Percentiles rank a stretch among this genome's conserved stretches.
phyloP scores from a whole-genome alignment of 2,888 invertebrate genomes.

The Halictus ligatus region DNA sequence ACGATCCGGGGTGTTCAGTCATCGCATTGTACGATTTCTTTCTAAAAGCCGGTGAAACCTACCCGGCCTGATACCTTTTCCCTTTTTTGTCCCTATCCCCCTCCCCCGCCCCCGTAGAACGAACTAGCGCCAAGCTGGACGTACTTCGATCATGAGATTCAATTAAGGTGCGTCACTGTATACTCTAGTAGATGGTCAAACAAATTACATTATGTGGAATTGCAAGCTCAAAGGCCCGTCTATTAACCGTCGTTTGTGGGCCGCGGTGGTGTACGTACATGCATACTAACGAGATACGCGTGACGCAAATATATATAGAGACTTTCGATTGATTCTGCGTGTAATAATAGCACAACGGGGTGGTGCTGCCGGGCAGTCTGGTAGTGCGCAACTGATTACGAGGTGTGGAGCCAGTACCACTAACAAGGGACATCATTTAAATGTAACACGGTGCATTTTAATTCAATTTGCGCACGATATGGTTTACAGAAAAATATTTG shows the following conservation, averaged over 20 bases:
- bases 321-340: constrained; percentile 72
- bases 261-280: constrained; percentile 35
- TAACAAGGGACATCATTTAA: constrained; percentile 2
- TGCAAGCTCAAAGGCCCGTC: constrained; percentile 61
- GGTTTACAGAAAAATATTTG: neutral
- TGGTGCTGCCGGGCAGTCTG: constrained; percentile 71
- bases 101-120: neutral
- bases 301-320: constrained; percentile 65
- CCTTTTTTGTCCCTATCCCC: neutral
- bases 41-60: neutral
- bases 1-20: neutral
- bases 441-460: constrained; percentile 3
- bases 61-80: neutral
- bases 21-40: neutral
- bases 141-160: constrained; percentile 59
- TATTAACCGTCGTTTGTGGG: constrained; percentile 52
- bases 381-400: constrained; percentile 63
- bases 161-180: constrained; percentile 66
- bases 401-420: constrained; percentile 36
- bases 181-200: constrained; percentile 65
- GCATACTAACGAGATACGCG: constrained; percentile 61
- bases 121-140: constrained; percentile 41
- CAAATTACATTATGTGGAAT: constrained; percentile 67
- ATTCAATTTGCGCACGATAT: neutral
- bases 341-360: constrained; percentile 69